These are phyloP conservation scores for Pleuronectes platessa DNA, from an alignment of 2,113 vertebrate species.

Conservation along the genomic window DNA sequence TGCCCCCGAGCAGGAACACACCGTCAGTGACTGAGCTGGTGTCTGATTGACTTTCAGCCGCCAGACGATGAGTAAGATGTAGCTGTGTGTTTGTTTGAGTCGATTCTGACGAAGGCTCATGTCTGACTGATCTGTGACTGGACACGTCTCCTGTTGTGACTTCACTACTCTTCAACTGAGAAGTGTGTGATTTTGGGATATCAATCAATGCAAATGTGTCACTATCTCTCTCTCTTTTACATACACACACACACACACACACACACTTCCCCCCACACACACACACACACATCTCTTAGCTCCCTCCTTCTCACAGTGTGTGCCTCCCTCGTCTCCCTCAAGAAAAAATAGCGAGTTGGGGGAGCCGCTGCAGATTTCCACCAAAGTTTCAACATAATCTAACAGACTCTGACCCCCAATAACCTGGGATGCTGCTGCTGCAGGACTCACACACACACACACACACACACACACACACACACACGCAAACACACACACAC, in stretches of 20 bases:
- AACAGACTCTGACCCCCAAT: neutral
- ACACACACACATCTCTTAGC: neutral
- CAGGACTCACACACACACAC: neutral
- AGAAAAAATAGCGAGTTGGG: conserved; percentile 1
- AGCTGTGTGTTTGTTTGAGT: neutral
- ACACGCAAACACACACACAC: neutral
- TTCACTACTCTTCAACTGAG: neutral
- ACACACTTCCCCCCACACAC: no score
- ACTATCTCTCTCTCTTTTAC: neutral
- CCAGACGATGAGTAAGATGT: neutral
- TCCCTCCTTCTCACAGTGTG: no score
- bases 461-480: no score
- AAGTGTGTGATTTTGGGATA: neutral
- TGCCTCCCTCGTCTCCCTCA: neutral
- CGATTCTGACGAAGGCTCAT: neutral
- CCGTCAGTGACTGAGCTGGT: neutral
- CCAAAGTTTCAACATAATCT: conserved; percentile 66
- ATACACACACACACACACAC: neutral
- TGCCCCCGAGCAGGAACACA: conserved; percentile 22
- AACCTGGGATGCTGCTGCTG: neutral
- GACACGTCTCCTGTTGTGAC: neutral
- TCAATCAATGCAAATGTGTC: neutral
- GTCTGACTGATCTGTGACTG: neutral
- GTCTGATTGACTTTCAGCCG: neutral
- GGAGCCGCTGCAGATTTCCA: conserved; percentile 76